Conservation (phyloP, 1,140 invertebrate genomes). For the Aphelinus atriplicis region DNA sequence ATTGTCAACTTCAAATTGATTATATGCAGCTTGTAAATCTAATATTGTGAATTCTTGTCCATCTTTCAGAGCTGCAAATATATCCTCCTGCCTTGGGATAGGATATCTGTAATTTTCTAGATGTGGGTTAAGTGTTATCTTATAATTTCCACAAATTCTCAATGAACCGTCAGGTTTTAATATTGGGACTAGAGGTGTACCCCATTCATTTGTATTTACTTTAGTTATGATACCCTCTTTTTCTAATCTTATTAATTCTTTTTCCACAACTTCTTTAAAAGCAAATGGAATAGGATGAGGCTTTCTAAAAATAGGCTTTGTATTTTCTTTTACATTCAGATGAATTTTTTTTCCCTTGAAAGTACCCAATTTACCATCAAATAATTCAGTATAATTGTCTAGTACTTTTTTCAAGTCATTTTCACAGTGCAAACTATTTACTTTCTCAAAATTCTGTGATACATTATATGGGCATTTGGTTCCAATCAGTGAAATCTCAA, state of each 20-base stretch:
- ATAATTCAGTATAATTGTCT: constrained; percentile 23
- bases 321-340: constrained; percentile 18
- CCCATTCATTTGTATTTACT: constrained; percentile 58
- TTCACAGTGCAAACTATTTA: not conserved
- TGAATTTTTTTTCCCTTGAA: constrained; percentile 39
- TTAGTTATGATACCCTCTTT: constrained; percentile 22
- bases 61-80: constrained; percentile 45
- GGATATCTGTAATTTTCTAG: constrained; percentile 55
- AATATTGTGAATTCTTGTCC: constrained; percentile 54
- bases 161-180: constrained; percentile 60
- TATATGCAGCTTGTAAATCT: constrained; percentile 57
- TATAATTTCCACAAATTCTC: constrained; percentile 66
- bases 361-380: constrained; percentile 41
- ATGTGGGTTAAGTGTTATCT: constrained; percentile 58
- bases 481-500: not conserved
- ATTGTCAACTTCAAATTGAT: constrained; percentile 54
- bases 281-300: constrained; percentile 15
- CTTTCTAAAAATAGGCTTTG: constrained; percentile 19
- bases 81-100: constrained; percentile 51
- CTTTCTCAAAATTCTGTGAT: constrained; percentile 6
- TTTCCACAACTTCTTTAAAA: constrained; percentile 1
- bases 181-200: constrained; percentile 65
- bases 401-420: not conserved
- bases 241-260: constrained; percentile 5
- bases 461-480: not conserved